phyloP scores from a whole-genome alignment of 2,888 invertebrate species.

The Sinelater perroti region DNA sequence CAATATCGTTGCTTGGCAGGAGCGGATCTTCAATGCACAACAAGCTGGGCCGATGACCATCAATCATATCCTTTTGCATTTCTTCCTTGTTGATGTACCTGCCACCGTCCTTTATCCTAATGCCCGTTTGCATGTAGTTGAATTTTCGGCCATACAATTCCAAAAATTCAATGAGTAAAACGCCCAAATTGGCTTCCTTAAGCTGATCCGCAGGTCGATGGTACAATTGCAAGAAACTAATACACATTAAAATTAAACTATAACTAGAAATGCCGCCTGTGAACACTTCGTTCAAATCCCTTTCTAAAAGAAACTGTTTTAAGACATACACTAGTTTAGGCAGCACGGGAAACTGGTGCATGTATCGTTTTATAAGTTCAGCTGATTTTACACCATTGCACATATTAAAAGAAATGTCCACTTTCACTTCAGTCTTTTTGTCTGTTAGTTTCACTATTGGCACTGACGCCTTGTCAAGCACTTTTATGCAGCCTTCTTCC shows the following conservation, averaged over 20 bases:
- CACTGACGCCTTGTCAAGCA: constrained; percentile 97
- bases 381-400: constrained; percentile 97
- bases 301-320: constrained; percentile 97
- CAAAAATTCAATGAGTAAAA: constrained; percentile 94
- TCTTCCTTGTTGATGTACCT: constrained; percentile 94
- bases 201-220: constrained; percentile 74
- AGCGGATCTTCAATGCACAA: constrained; percentile 98
- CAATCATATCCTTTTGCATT: constrained; percentile 91
- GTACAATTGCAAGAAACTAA: constrained; percentile 95
- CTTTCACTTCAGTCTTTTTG: constrained; percentile 84
- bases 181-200: constrained; percentile 81
- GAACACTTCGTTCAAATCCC: constrained; percentile 99
- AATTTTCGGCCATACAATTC: constrained; percentile 97
- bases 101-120: constrained; percentile 92
- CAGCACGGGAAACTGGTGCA: constrained; percentile 87
- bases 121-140: constrained; percentile 93
- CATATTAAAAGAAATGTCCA: constrained; percentile 99
- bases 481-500: constrained; percentile 89
- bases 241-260: constrained; percentile 97
- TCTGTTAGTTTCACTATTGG: constrained; percentile 98
- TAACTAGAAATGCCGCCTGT: constrained; percentile 99
- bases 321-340: constrained; percentile 95
- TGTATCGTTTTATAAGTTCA: constrained; percentile 91
- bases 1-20: constrained; percentile 96
- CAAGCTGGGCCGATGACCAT: constrained; percentile 92